These are phyloP conservation scores for Urechis unicinctus DNA, from an alignment of 2,888 invertebrate genomes.

Conservation along the genomic window DNA sequence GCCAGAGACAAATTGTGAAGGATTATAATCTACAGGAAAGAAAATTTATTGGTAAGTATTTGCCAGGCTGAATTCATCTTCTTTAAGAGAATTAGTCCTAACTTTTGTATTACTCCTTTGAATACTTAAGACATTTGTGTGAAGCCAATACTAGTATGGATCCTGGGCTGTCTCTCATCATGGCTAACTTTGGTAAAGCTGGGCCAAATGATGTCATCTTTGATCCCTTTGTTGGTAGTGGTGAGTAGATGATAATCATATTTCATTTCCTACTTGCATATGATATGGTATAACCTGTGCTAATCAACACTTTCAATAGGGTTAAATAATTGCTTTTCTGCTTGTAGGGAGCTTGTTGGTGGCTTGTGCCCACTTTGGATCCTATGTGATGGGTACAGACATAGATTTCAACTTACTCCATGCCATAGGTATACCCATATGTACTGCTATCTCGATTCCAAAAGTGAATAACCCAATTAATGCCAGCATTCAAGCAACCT, in stretches of 20 bases:
- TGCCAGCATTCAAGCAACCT: neutral
- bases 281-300: neutral
- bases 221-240: conserved; percentile 89
- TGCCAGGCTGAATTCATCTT: neutral
- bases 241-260: conserved; percentile 37
- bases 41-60: conserved; percentile 74
- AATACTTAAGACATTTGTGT: neutral
- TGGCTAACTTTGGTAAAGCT: conserved; percentile 89
- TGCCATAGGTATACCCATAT: conserved; percentile 55
- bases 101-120: neutral
- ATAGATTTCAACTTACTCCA: conserved; percentile 93
- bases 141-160: conserved; percentile 92
- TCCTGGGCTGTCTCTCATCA: conserved; percentile 82
- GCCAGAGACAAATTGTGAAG: conserved; percentile 74
- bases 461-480: neutral
- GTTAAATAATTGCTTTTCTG: neutral
- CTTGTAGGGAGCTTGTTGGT: conserved; percentile 45
- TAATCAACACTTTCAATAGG: neutral
- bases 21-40: conserved; percentile 79
- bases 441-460: neutral
- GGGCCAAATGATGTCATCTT: conserved; percentile 67
- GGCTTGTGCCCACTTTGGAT: conserved; percentile 42
- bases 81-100: neutral
- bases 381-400: conserved; percentile 57
- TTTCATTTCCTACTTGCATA: neutral